phyloP scores from a whole-genome alignment of 1,140 invertebrate species.

The Panagrolaimus sp. region DNA sequence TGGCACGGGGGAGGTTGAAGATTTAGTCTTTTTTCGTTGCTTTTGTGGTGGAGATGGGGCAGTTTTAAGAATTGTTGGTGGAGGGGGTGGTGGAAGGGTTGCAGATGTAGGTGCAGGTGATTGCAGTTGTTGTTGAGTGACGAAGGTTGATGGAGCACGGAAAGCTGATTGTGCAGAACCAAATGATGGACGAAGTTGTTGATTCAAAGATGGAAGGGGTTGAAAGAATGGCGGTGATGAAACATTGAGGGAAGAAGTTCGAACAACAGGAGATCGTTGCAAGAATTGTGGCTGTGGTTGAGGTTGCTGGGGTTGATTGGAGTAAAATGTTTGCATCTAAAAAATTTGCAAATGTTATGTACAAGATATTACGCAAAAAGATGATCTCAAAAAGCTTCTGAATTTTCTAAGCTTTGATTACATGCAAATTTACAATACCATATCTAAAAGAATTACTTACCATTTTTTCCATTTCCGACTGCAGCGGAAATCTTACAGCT shows the following conservation, averaged over 20 bases:
- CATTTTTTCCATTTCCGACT: constrained; percentile 15
- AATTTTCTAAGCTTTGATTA: too few relatives aligned
- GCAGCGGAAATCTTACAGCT: not conserved
- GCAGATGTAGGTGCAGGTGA: too few relatives aligned
- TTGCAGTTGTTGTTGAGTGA: not conserved
- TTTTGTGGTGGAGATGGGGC: not conserved
- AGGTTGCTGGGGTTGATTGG: not conserved
- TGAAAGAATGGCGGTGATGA: not conserved
- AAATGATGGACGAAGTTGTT: constrained; percentile 11
- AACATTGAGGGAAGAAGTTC: constrained; percentile 3
- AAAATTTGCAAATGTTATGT: too few relatives aligned
- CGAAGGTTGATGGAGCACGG: not conserved
- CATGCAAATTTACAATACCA: too few relatives aligned
- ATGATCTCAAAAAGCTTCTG: too few relatives aligned
- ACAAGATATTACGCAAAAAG: too few relatives aligned
- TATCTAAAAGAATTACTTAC: too few relatives aligned
- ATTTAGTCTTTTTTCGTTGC: not conserved
- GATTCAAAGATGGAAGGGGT: not conserved
- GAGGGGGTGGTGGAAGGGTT: too few relatives aligned
- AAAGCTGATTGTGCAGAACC: not conserved
- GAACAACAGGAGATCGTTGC: not conserved
- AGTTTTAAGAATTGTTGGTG: not conserved
- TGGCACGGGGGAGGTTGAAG: not conserved
- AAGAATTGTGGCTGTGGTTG: not conserved
- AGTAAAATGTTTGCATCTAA: not conserved